phyloP scores from a whole-genome alignment of 2,888 invertebrate genomes.

The Drosophila prolongata region DNA sequence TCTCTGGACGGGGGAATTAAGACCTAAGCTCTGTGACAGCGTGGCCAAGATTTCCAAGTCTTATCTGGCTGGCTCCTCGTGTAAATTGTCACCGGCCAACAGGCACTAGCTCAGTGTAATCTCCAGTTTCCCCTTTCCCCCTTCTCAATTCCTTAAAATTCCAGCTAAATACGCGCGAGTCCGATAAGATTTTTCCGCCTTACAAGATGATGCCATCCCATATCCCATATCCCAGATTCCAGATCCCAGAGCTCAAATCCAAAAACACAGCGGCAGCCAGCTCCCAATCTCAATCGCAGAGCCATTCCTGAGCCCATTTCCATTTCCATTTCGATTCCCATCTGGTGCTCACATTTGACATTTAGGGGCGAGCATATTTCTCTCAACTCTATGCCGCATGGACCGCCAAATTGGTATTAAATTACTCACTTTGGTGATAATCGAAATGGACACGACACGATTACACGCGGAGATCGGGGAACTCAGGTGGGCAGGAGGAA shows the following conservation, averaged over 20 bases:
- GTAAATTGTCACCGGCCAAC: constrained; percentile 62
- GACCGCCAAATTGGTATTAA: constrained; percentile 78
- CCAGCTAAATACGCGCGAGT: constrained; percentile 31
- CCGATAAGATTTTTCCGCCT: constrained; percentile 43
- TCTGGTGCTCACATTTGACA: constrained; percentile 79
- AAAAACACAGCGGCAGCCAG: constrained; percentile 17
- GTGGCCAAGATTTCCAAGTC: not conserved
- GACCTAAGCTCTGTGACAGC: constrained; percentile 4
- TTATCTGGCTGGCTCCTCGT: constrained; percentile 55
- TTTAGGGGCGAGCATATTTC: constrained; percentile 78
- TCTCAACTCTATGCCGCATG: constrained; percentile 72
- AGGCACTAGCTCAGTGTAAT: constrained; percentile 67
- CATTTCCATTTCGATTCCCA: constrained; percentile 49
- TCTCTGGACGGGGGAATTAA: constrained; percentile 13
- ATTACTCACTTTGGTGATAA: constrained; percentile 79
- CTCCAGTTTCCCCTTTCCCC: constrained; percentile 9
- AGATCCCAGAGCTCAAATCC: constrained; percentile 22
- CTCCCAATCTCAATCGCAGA: constrained; percentile 62
- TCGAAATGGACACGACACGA: constrained; percentile 79
- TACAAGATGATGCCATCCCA: constrained; percentile 9
- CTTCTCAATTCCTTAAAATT: constrained; percentile 29
- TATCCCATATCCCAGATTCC: not conserved
- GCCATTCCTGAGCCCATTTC: constrained; percentile 25
- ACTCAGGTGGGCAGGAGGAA: not conserved
- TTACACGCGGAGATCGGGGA: constrained; percentile 48